Evolutionary conservation across 1,140 invertebrate species (phyloP).

Genomic region (Cheumatopsyche charites): DNA sequence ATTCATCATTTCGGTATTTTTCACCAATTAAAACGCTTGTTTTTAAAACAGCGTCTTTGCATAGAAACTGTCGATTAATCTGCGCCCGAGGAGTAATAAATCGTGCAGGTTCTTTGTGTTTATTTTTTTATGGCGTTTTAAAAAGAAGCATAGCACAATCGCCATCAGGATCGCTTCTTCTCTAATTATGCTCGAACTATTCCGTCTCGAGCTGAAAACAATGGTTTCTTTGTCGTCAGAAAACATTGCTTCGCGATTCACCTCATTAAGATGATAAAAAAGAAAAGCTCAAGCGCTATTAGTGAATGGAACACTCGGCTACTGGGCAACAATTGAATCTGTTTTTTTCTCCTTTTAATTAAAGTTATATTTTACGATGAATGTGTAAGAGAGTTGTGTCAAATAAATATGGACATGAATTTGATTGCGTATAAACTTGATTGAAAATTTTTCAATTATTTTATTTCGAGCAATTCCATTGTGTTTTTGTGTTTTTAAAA

Average conservation of each 20-base stretch:
- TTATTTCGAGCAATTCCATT: too few relatives aligned
- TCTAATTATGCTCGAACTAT: conserved; percentile 18
- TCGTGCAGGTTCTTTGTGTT: too few relatives aligned
- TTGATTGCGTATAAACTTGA: too few relatives aligned
- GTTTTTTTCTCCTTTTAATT: background rate
- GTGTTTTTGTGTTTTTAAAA: too few relatives aligned
- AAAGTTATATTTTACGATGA: background rate
- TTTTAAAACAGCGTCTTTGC: background rate
- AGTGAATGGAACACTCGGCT: background rate
- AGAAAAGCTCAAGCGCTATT: background rate
- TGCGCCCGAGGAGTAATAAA: too few relatives aligned
- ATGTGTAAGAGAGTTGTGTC: background rate
- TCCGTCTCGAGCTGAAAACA: conserved; percentile 6
- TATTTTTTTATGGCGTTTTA: too few relatives aligned
- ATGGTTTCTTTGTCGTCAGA: background rate
- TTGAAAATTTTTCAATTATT: too few relatives aligned
- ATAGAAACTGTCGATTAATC: too few relatives aligned
- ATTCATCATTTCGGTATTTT: conserved; percentile 2
- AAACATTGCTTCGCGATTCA: conserved; percentile 1
- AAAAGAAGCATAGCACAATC: background rate
- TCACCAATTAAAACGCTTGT: conserved; percentile 6
- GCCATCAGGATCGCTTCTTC: background rate
- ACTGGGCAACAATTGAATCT: background rate
- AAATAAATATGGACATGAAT: too few relatives aligned
- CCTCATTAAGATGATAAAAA: conserved; percentile 10